Conservation (phyloP, 2,113 vertebrate species). For the Marcusenius ussheri region DNA sequence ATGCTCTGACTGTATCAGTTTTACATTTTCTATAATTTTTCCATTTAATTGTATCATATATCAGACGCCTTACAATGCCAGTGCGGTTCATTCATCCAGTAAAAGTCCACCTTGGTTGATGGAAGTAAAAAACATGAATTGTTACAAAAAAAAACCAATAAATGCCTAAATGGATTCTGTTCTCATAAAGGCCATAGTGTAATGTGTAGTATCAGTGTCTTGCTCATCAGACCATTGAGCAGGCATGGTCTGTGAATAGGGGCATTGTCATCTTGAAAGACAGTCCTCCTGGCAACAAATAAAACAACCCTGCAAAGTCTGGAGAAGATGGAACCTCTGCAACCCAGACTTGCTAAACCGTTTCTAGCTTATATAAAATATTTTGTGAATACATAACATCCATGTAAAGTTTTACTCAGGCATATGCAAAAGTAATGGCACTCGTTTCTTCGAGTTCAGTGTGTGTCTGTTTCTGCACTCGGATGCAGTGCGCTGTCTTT, state of each 20-base stretch:
- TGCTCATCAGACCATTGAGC: not conserved
- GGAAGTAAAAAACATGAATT: not conserved
- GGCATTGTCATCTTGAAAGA: not conserved
- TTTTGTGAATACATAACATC: not conserved
- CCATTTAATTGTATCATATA: not conserved
- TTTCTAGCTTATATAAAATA: not conserved
- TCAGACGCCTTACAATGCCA: not conserved
- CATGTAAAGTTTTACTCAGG: not conserved
- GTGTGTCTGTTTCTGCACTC: not conserved
- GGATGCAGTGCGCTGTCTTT: not conserved
- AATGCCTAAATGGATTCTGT: not conserved
- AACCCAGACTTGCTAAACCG: not conserved
- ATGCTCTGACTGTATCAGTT: not conserved
- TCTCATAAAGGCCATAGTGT: not conserved
- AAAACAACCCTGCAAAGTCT: not conserved
- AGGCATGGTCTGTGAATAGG: not conserved
- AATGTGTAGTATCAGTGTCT: not conserved
- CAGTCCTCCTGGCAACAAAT: not conserved
- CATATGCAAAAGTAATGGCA: not conserved
- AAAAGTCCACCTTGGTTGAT: not conserved
- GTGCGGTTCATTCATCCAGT: not conserved
- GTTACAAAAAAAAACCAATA: not conserved
- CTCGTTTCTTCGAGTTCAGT: not conserved
- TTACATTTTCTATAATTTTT: not conserved
- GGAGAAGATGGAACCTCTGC: not conserved